Evolutionary conservation across 1,140 invertebrate species (phyloP).

Genomic region (Drosophila melanica): DNA sequence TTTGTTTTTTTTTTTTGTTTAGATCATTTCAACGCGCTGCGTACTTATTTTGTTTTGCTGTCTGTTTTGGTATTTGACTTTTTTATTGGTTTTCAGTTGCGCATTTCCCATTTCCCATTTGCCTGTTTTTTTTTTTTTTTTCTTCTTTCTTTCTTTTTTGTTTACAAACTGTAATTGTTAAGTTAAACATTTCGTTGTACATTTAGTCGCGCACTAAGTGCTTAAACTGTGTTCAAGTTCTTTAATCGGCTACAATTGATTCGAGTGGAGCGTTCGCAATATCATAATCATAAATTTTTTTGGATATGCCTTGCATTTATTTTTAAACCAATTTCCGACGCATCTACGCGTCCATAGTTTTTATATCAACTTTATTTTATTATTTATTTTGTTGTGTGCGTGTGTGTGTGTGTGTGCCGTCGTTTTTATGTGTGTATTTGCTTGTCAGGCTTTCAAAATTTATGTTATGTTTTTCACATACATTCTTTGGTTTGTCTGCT

Average conservation of each 20-base stretch:
- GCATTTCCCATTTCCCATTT: slow-evolving; percentile 70
- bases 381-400: slow-evolving; percentile 29
- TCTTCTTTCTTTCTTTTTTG: slow-evolving; percentile 16
- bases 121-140: slow-evolving; percentile 55
- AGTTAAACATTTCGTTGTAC: slow-evolving; percentile 61
- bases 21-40: slow-evolving; percentile 3
- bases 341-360: slow-evolving; percentile 58
- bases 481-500: slow-evolving; percentile 75
- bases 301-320: slow-evolving; percentile 71
- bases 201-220: slow-evolving; percentile 38
- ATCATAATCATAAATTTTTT: slow-evolving; percentile 75
- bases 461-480: slow-evolving; percentile 81
- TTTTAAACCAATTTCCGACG: slow-evolving; percentile 75
- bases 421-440: slow-evolving; percentile 66
- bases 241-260: slow-evolving; percentile 51
- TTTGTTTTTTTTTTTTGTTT: slow-evolving; percentile 24
- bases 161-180: slow-evolving; percentile 49
- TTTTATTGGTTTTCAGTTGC: slow-evolving; percentile 77
- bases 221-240: slow-evolving; percentile 8
- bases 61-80: slow-evolving; percentile 64
- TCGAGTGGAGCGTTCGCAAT: slow-evolving; percentile 21
- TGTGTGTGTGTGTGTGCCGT: slow-evolving; percentile 10
- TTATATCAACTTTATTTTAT: slow-evolving; percentile 70
- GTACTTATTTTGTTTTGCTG: slow-evolving; percentile 35
- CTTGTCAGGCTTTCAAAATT: slow-evolving; percentile 78